Evolutionary conservation across 2,888 invertebrate genomes (phyloP), one percentile per base, ranked within the genome.

Genomic region (Amblyjoppa fuscipennis): DNA sequence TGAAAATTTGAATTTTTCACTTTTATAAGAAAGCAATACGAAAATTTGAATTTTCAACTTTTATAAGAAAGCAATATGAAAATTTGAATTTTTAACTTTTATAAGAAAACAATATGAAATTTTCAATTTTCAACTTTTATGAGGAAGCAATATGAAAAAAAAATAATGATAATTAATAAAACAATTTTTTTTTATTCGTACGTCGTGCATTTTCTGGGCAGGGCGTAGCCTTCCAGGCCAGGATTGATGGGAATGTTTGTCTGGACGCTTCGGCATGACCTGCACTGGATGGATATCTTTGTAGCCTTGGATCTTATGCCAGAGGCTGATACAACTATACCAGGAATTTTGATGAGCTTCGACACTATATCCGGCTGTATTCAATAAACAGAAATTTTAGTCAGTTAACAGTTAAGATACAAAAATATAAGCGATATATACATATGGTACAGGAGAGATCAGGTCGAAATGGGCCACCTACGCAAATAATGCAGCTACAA

Each of bases 231-330:
- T 92, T 99, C 99, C 6, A 99, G 95, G 0, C 99, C 99, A 7
- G 99, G 98, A 92, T 98, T 98, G 0, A 99, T 97, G 38, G 97
- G 95, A 77, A 99, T 95, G 94, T 99, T 98, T 0, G 98, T 97
- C 83, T 99, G 96, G 4, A 98, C 96, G 92, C 97, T 98, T 89
- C 97, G 96, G 92, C 99, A 99, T 20, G 98, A 97, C 45, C 99
- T 96, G 93, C 99, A 99, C 95, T 99, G 99, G 83, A 99, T 97
- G 0, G 99, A 97, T 92, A 99, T 98, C 92, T 97, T 97, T 0
- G 98, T 99, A 0, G 99, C 99, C 94, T 99, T 99, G 0, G 99
- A 97, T 94, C 97, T 97, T 85, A 99, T 98, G 16, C 98, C 98
- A 0, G 99, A 98, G 0, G 99, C 98, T 74, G 99, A 97, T 80